Percentiles rank a stretch among this genome's conserved stretches.
phyloP scores from a whole-genome alignment of 1,140 invertebrate genomes.

The Heterodera schachtii region DNA sequence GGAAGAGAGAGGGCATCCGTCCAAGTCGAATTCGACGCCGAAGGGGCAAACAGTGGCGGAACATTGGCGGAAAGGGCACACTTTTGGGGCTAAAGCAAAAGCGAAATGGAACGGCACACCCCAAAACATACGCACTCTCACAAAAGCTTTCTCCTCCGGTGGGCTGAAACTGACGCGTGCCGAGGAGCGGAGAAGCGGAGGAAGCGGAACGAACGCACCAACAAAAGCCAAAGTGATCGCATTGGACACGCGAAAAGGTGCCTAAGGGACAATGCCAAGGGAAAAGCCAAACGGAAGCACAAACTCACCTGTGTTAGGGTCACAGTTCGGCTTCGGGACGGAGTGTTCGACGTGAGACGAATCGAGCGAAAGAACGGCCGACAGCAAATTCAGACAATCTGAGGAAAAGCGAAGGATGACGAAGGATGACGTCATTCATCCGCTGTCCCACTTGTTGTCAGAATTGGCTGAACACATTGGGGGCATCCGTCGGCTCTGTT shows the following conservation, averaged over 20 bases:
- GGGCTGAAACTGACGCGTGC: slow-evolving; percentile 41
- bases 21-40: slow-evolving; percentile 48
- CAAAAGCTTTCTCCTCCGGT: slow-evolving; percentile 25
- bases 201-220: slow-evolving; percentile 47
- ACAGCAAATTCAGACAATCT: slow-evolving; percentile 46
- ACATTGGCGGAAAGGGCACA: slow-evolving; percentile 44
- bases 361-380: slow-evolving; percentile 37
- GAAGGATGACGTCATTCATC: not conserved
- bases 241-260: slow-evolving; percentile 43
- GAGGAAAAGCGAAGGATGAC: not conserved
- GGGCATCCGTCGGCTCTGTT: not conserved
- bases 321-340: slow-evolving; percentile 37
- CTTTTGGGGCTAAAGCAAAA: slow-evolving; percentile 15
- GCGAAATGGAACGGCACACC: not conserved
- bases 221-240: slow-evolving; percentile 47
- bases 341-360: slow-evolving; percentile 19
- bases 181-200: slow-evolving; percentile 47
- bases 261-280: slow-evolving; percentile 32
- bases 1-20: slow-evolving; percentile 54
- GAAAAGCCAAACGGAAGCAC: not conserved
- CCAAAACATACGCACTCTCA: not conserved
- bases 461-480: slow-evolving; percentile 26
- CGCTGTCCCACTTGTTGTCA: slow-evolving; percentile 19
- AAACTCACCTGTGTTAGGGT: slow-evolving; percentile 42
- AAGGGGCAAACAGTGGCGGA: slow-evolving; percentile 48